A percentile compares a stretch with the other conserved stretches of the same genome.
phyloP scores from a whole-genome alignment of 2,113 vertebrate species.

The Poicephalus meyeri region DNA sequence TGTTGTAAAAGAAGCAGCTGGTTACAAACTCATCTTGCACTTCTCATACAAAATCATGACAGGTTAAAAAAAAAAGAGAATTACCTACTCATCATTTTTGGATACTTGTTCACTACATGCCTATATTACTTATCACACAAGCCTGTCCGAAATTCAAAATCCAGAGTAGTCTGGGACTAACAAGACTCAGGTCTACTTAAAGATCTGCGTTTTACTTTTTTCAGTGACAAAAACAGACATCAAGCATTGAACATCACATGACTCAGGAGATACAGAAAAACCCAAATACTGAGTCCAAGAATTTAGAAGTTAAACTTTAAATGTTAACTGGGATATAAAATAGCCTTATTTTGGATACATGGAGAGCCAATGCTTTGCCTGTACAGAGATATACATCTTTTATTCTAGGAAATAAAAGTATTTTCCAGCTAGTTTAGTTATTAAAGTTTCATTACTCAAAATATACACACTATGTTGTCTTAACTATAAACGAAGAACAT shows the following conservation, averaged over 20 bases:
- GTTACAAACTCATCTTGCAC: neutral
- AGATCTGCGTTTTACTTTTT: neutral
- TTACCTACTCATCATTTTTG: neutral
- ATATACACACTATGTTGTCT: neutral
- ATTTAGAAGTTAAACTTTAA: neutral
- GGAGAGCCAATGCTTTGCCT: neutral
- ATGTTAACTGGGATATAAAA: neutral
- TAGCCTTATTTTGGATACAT: neutral
- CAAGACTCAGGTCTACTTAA: neutral
- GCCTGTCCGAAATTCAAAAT: neutral
- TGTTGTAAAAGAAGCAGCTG: neutral
- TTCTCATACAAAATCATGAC: neutral
- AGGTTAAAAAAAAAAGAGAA: neutral
- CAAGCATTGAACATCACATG: neutral
- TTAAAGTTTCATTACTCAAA: neutral
- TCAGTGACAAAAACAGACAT: neutral
- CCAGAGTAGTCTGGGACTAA: neutral
- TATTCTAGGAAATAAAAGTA: neutral
- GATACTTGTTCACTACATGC: neutral
- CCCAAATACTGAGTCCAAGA: neutral
- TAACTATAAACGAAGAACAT: neutral
- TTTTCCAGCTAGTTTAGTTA: neutral
- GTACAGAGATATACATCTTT: neutral
- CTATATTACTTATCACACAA: accelerated
- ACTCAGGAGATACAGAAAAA: neutral